phyloP scores from a whole-genome alignment of 2,888 invertebrate genomes.

The Metallyticus violacea region DNA sequence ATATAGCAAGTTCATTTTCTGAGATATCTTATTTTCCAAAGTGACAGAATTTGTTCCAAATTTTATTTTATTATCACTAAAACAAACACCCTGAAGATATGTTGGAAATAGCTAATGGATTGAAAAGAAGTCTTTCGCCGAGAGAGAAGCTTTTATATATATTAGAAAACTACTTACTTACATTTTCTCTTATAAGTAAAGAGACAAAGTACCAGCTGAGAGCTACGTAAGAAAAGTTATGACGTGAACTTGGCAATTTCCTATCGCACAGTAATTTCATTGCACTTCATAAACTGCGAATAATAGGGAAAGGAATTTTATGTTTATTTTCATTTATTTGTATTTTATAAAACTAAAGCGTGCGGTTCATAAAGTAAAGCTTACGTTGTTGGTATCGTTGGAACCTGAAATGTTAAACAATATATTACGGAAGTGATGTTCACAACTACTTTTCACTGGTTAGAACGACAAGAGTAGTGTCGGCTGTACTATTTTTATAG shows the following conservation, averaged over 20 bases:
- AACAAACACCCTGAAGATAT: neutral
- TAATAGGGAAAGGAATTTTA: neutral
- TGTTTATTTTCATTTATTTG: too few species aligned
- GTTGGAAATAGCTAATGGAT: neutral
- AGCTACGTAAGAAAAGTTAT: neutral
- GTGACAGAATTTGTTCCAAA: neutral
- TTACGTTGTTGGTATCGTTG: too few species aligned
- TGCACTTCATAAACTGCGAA: neutral
- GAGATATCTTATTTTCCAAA: neutral
- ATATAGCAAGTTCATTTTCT: neutral
- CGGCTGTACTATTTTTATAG: too few species aligned
- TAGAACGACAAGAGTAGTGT: too few species aligned
- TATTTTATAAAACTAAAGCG: too few species aligned
- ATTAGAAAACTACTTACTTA: neutral
- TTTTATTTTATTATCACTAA: neutral
- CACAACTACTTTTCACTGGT: too few species aligned
- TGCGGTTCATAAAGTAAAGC: too few species aligned
- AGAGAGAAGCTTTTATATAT: neutral
- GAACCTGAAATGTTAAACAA: too few species aligned
- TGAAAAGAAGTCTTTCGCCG: neutral
- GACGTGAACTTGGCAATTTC: neutral
- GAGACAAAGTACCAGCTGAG: neutral
- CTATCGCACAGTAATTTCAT: neutral
- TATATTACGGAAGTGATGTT: too few species aligned
- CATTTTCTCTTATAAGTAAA: neutral